phyloP scores from a whole-genome alignment of 2,113 vertebrate genomes.

The Calyptommatus sinebrachiatus region DNA sequence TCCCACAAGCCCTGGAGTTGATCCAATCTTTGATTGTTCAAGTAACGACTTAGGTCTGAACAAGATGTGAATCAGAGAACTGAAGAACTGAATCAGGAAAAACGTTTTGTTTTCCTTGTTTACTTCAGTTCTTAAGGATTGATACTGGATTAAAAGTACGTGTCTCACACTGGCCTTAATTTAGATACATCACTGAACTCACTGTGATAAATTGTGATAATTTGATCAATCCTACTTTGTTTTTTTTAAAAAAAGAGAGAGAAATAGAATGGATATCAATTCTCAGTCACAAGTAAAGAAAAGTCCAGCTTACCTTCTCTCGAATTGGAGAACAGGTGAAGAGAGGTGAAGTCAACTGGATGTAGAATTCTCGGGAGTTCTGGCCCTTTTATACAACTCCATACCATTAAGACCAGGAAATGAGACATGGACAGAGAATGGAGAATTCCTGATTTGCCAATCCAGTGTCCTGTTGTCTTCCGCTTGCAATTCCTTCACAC shows the following conservation, averaged over 20 bases:
- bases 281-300: background rate
- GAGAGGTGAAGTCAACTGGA: background rate
- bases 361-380: background rate
- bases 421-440: constrained; percentile 3
- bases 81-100: too few relatives aligned
- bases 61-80: too few relatives aligned
- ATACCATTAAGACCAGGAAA: background rate
- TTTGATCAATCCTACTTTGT: background rate
- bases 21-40: background rate
- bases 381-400: constrained; percentile 1
- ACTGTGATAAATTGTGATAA: background rate
- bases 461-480: background rate
- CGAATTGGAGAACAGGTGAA: background rate
- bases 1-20: background rate
- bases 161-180: too few relatives aligned
- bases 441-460: constrained; percentile 1
- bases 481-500: background rate
- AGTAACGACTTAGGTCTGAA: background rate
- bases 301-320: background rate
- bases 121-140: too few relatives aligned
- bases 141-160: too few relatives aligned
- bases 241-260: too few relatives aligned
- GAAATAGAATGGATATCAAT: too few relatives aligned
- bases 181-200: background rate
- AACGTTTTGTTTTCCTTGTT: too few relatives aligned